A percentile compares a stretch with the other conserved stretches of the same genome.
Conservation (phyloP, 1,140 invertebrate genomes). For the Danaus melanippus region DNA sequence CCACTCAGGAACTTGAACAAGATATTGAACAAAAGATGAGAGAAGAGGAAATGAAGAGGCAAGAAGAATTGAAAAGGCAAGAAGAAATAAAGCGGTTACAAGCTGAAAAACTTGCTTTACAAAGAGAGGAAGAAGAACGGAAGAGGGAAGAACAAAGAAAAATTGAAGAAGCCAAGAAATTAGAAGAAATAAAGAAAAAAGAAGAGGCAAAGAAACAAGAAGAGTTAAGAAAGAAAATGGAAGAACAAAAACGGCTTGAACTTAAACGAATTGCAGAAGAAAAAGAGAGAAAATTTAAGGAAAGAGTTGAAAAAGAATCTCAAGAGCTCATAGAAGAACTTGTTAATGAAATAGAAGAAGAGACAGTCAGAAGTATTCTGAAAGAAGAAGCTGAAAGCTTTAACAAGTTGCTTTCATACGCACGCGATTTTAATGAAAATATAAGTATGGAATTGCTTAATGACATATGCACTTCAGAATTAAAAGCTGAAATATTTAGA, state of each 20-base stretch:
- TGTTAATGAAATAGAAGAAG: constrained; percentile 53
- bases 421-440: constrained; percentile 62
- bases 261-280: constrained; percentile 51
- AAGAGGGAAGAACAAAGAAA: constrained; percentile 33
- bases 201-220: constrained; percentile 57
- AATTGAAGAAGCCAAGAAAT: constrained; percentile 35
- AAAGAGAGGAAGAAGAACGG: constrained; percentile 27
- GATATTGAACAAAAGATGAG: constrained; percentile 22
- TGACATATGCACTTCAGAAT: constrained; percentile 64
- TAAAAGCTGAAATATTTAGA: constrained; percentile 63
- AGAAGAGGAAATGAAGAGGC: constrained; percentile 17
- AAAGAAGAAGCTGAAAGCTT: constrained; percentile 56
- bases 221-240: constrained; percentile 52
- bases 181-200: constrained; percentile 46
- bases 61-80: constrained; percentile 21
- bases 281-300: constrained; percentile 54
- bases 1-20: constrained; percentile 22
- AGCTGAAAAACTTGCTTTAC: constrained; percentile 23
- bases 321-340: constrained; percentile 44
- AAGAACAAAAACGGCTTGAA: constrained; percentile 53
- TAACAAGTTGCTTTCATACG: constrained; percentile 48
- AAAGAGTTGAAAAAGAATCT: constrained; percentile 59
- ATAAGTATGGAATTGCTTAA: constrained; percentile 63
- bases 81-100: constrained; percentile 14
- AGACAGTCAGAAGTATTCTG: constrained; percentile 48